A percentile compares a stretch with the other conserved stretches of the same genome.
Evolutionary conservation across 2,888 invertebrate species (phyloP).

Genomic region (Sylvicola cinctus): DNA sequence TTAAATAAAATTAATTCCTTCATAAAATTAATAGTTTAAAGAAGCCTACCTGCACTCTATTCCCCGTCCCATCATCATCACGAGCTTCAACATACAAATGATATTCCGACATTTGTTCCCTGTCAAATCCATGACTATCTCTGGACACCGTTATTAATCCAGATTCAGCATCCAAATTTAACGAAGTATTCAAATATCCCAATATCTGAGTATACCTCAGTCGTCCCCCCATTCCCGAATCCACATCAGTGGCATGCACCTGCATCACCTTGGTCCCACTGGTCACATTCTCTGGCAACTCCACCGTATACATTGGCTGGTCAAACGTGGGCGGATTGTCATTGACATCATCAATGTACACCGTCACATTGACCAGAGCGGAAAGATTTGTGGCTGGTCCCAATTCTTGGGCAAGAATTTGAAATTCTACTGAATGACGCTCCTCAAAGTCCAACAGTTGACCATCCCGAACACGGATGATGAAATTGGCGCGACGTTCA

Average conservation of each 20-base stretch:
- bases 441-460: slow-evolving; percentile 68
- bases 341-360: slow-evolving; percentile 67
- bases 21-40: background rate
- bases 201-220: slow-evolving; percentile 58
- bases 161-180: slow-evolving; percentile 53
- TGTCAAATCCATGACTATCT: slow-evolving; percentile 57
- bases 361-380: slow-evolving; percentile 50
- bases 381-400: slow-evolving; percentile 56
- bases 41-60: slow-evolving; percentile 37
- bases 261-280: slow-evolving; percentile 49
- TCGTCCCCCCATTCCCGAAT: slow-evolving; percentile 55
- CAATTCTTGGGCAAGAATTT: slow-evolving; percentile 63
- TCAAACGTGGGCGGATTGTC: slow-evolving; percentile 72
- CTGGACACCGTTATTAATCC: slow-evolving; percentile 65
- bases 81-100: slow-evolving; percentile 68
- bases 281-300: slow-evolving; percentile 61
- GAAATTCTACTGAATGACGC: slow-evolving; percentile 50
- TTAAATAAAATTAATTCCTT: background rate
- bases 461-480: slow-evolving; percentile 66
- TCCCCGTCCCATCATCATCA: slow-evolving; percentile 67
- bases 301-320: slow-evolving; percentile 47
- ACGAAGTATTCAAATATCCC: slow-evolving; percentile 57
- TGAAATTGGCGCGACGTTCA: slow-evolving; percentile 56
- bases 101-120: slow-evolving; percentile 57
- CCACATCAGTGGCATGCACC: slow-evolving; percentile 64